phyloP scores from a whole-genome alignment of 2,113 vertebrate species.

The Trinectes maculatus region DNA sequence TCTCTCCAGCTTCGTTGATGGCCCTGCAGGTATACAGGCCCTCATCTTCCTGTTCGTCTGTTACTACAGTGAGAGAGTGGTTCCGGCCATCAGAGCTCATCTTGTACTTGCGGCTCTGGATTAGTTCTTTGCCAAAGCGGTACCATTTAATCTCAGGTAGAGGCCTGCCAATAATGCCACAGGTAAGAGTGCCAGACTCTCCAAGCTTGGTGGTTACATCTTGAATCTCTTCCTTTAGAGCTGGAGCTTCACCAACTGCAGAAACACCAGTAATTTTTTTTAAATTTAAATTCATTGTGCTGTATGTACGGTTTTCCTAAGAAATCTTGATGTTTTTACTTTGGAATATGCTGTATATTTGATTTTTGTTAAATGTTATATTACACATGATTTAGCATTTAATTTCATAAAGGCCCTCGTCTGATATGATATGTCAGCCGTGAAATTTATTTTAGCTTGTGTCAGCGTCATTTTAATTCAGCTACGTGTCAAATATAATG shows the following conservation, averaged over 20 bases:
- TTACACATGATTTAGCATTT: no score
- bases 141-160: constrained; percentile 99
- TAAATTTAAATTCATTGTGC: not conserved
- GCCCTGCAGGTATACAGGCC: constrained; percentile 95
- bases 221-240: constrained; percentile 89
- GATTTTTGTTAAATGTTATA: no score
- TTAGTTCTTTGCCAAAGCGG: constrained; percentile 93
- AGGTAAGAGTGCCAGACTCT: constrained; percentile 90
- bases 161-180: constrained; percentile 94
- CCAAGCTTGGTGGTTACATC: constrained; percentile 93
- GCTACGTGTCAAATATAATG: no score
- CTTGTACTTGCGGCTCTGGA: constrained; percentile 98
- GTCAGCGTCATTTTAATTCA: no score
- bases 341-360: no score
- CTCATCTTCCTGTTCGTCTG: constrained; percentile 98
- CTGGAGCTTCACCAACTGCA: constrained; percentile 93
- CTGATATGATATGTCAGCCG: no score
- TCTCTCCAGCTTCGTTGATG: constrained; percentile 93
- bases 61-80: constrained; percentile 91
- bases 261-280: constrained; percentile 27
- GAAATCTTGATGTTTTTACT: not conserved
- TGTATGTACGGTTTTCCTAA: no score
- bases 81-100: constrained; percentile 97
- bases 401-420: no score
- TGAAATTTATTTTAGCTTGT: no score